Base-by-base conservation (phyloP, 92 coral and sea anemone species). In the Zoanthus sociatus region DNA sequence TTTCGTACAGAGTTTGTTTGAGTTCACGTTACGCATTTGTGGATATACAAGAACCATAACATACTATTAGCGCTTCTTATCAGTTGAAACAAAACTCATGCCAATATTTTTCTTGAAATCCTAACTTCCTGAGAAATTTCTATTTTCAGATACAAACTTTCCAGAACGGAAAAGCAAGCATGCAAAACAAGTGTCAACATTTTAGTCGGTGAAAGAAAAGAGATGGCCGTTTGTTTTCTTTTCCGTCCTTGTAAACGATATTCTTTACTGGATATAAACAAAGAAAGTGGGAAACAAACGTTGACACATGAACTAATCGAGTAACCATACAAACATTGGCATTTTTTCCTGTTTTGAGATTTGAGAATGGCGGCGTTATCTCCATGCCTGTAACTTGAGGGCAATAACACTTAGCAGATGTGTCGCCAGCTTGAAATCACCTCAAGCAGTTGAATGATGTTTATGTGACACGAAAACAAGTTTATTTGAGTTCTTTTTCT, bases 101-200 rank as follows among this genome's bases (percentile, higher is more conserved):
- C 82, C 82, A 77, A 77, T 77, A 77, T 77, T 77, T 77, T 77
- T 53, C 45, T 77, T 54, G 82, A 26, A 77, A 77, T 33, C 13
- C 47, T 20, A 77, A 32, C 82, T 53, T 77, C 82, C 82, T 77
- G 82, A 30, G 82, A 77, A 13, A 9, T 77, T 77, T 54, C 82
- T 77, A 54, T 77, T 77, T 54, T 77, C 82, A 77, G 68, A 54
- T 30, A 56, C 0, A 54, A 53, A 54, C 5, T 30, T 54, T 31
- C 47, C 82, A 53, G 82, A 77, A 58, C 82, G 82, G 82, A 77
- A 76, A 77, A 69, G 69, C 18, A 69, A 45, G 26, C 67, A 77
- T 26, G 53, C 48, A 77, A 54, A 54, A 21, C 69, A 54, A 77
- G 47, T 77, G 67, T 13, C 45, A 55, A 31, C 82, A 77, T 18